Percentiles rank a stretch among this genome's conserved stretches.
Conservation (phyloP, 2,113 vertebrate species). For the Thalassarche chlororhynchos region DNA sequence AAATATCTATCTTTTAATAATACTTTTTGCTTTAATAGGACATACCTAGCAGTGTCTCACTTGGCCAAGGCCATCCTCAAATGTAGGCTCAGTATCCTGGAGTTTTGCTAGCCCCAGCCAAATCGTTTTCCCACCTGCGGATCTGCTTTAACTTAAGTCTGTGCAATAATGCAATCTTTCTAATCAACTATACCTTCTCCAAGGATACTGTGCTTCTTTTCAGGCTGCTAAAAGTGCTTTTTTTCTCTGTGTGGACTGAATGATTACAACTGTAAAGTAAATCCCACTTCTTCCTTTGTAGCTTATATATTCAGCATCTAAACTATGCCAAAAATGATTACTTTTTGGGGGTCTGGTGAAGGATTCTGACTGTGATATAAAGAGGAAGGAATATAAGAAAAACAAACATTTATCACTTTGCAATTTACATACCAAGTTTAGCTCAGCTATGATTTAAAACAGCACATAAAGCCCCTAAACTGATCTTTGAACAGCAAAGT, state of each 20-base stretch:
- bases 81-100: not conserved
- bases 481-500: slow-evolving; percentile 31
- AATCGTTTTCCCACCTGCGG: not conserved
- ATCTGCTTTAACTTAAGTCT: not conserved
- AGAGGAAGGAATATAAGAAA: slow-evolving; percentile 22
- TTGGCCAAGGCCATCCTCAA: not conserved
- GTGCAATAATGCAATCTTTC: not conserved
- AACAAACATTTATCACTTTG: not conserved
- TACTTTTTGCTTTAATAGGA: not conserved
- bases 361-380: slow-evolving; percentile 32
- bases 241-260: not conserved
- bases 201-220: not conserved
- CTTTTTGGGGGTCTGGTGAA: not conserved
- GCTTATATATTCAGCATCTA: not conserved
- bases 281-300: not conserved
- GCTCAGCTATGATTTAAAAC: slow-evolving; percentile 61
- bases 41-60: not conserved
- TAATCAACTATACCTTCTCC: not conserved
- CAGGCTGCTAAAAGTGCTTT: not conserved
- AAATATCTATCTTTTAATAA: not conserved
- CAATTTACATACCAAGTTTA: slow-evolving; percentile 43
- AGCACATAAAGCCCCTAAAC: slow-evolving; percentile 27
- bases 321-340: not conserved
- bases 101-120: not conserved
- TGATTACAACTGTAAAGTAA: not conserved